Conservation (phyloP, 2,888 invertebrate genomes). For the Gryllus longicercus region DNA sequence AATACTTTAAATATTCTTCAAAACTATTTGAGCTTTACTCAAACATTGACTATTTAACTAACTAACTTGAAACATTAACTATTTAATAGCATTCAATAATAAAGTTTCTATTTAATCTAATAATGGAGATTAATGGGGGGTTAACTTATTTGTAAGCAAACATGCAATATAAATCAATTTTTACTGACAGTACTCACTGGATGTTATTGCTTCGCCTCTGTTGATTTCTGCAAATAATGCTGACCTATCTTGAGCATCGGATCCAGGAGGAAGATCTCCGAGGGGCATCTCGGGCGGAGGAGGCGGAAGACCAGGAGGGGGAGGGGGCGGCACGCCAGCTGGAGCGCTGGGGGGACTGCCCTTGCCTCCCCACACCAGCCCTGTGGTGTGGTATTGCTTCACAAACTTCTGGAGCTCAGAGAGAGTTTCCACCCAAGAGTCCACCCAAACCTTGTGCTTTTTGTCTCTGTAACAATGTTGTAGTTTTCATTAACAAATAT, state of each 20-base stretch:
- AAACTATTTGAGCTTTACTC: too few relatives aligned
- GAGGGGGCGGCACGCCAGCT: conserved; percentile 61
- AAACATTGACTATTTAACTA: too few relatives aligned
- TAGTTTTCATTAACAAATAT: too few relatives aligned
- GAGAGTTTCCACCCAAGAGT: conserved; percentile 84
- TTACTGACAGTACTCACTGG: conserved; percentile 56
- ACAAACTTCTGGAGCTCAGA: conserved; percentile 86
- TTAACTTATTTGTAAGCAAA: too few relatives aligned
- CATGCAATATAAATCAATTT: background rate
- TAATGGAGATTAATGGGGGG: too few relatives aligned
- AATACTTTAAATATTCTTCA: too few relatives aligned
- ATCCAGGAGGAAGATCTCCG: conserved; percentile 49
- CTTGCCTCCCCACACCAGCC: conserved; percentile 83
- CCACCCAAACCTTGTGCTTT: conserved; percentile 92
- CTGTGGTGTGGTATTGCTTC: conserved; percentile 93
- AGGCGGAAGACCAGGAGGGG: conserved; percentile 71
- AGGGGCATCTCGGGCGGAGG: conserved; percentile 58
- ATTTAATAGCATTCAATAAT: too few relatives aligned
- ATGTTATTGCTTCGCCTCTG: conserved; percentile 86
- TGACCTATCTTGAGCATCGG: conserved; percentile 64
- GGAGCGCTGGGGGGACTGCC: conserved; percentile 48
- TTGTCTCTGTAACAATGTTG: conserved; percentile 56
- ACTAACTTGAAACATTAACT: too few relatives aligned
- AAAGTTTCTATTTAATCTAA: too few relatives aligned
- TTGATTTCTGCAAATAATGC: conserved; percentile 94